phyloP scores from a whole-genome alignment of 2,113 vertebrate genomes.

The Sander lucioperca region DNA sequence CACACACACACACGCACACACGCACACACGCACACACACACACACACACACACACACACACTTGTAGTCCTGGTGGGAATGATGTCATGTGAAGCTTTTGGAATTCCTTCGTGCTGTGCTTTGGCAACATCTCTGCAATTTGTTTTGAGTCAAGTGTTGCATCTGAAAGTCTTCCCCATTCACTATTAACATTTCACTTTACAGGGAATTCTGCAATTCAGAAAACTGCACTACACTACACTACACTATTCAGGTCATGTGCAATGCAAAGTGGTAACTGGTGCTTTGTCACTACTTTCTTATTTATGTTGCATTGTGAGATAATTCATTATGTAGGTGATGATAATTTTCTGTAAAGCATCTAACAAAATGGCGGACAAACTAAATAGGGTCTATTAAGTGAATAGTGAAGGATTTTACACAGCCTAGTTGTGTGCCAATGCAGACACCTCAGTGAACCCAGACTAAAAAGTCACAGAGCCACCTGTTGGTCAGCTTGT shows the following conservation, averaged over 20 bases:
- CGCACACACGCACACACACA: conserved; percentile 14
- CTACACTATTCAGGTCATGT: neutral
- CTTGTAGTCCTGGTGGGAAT: neutral
- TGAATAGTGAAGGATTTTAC: conserved; percentile 34
- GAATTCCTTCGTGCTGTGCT: neutral
- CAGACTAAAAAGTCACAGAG: conserved; percentile 58
- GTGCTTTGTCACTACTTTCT: neutral
- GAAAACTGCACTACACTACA: neutral
- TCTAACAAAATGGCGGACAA: conserved; percentile 32
- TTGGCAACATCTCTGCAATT: neutral
- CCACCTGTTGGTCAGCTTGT: conserved; percentile 65
- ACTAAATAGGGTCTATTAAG: conserved; percentile 16
- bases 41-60: conserved; percentile 14
- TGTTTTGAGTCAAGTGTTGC: neutral
- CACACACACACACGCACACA: conserved; percentile 9
- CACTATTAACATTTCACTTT: neutral
- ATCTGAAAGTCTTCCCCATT: neutral
- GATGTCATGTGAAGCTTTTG: neutral
- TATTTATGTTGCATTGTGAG: neutral
- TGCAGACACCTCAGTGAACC: conserved; percentile 32
- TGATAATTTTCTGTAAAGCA: neutral
- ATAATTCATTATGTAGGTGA: neutral
- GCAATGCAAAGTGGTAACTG: neutral
- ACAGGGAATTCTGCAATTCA: neutral
- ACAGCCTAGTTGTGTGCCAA: conserved; percentile 13